phyloP scores from a whole-genome alignment of 2,888 invertebrate species.

The Oscheius sp. region DNA sequence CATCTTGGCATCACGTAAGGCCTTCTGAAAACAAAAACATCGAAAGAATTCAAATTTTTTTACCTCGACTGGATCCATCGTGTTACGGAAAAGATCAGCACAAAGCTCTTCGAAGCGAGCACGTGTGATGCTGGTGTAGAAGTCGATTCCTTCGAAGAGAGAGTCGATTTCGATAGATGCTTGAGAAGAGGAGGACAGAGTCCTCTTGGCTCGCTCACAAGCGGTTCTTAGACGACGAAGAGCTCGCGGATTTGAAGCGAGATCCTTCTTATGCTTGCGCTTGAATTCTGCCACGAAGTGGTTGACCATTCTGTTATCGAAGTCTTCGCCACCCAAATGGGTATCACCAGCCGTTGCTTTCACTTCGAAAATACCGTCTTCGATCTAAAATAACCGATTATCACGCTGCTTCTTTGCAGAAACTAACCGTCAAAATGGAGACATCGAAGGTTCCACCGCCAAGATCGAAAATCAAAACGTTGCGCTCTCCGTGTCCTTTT shows the following conservation, averaged over 20 bases:
- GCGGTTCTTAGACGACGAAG: conserved; percentile 90
- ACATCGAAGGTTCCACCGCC: conserved; percentile 93
- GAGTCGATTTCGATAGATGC: conserved; percentile 90
- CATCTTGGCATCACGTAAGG: conserved; percentile 48
- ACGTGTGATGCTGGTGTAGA: conserved; percentile 93
- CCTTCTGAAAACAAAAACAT: too few relatives aligned
- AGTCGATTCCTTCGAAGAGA: conserved; percentile 93
- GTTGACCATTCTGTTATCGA: conserved; percentile 78
- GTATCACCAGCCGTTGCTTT: conserved; percentile 94
- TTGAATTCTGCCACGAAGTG: conserved; percentile 76
- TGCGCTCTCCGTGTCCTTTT: conserved; percentile 68
- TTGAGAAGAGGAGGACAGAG: conserved; percentile 78
- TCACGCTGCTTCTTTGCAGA: too few relatives aligned
- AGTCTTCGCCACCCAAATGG: conserved; percentile 77
- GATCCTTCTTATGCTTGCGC: conserved; percentile 84
- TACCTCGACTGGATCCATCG: conserved; percentile 96
- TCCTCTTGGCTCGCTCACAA: conserved; percentile 81
- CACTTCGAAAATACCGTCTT: conserved; percentile 90
- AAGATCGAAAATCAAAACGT: conserved; percentile 80
- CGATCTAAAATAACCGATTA: too few relatives aligned
- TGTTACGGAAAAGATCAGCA: conserved; percentile 94
- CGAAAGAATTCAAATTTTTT: too few relatives aligned
- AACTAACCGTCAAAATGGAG: conserved; percentile 89
- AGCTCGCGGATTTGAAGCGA: conserved; percentile 88
- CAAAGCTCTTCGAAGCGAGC: conserved; percentile 86